Conservation (phyloP, 2,797 vertebrate species). For the Myotis planiceps region DNA sequence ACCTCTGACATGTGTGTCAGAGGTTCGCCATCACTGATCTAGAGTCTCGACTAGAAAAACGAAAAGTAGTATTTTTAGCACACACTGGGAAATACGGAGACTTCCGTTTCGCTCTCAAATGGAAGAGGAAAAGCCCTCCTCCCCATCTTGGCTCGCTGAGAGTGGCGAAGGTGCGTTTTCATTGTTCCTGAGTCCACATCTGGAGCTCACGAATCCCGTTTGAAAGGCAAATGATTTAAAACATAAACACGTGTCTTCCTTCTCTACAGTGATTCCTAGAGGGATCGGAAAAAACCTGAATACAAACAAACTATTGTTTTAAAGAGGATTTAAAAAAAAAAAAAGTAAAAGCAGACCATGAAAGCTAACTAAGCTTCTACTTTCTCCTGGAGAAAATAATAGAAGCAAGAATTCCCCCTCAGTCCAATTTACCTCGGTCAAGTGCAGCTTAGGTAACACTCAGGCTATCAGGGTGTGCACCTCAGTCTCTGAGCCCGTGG, state of each 20-base stretch:
- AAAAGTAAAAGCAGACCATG: conserved; percentile 23
- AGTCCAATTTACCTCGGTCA: conserved; percentile 17
- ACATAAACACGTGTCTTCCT: conserved; percentile 59
- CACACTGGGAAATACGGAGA: conserved; percentile 2
- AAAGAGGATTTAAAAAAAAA: neutral
- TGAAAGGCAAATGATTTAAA: conserved; percentile 72
- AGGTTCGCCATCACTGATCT: neutral
- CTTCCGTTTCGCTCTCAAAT: neutral
- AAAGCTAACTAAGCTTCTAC: conserved; percentile 60
- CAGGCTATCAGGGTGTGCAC: neutral
- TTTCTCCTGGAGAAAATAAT: conserved; percentile 52
- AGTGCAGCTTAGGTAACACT: neutral
- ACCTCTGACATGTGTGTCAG: too few relatives aligned
- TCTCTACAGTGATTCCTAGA: conserved; percentile 41
- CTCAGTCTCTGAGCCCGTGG: neutral
- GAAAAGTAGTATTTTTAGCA: neutral
- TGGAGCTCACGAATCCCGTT: conserved; percentile 49
- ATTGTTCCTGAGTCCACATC: conserved; percentile 60
- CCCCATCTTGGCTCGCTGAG: neutral
- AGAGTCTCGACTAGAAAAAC: neutral
- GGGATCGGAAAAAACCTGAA: neutral
- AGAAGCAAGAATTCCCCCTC: conserved; percentile 15
- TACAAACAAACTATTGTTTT: conserved; percentile 51
- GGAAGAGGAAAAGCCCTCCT: neutral
- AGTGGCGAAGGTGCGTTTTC: conserved; percentile 21